Conservation (phyloP, 2,113 vertebrate genomes). For the Heterotilapia buettikoferi region DNA sequence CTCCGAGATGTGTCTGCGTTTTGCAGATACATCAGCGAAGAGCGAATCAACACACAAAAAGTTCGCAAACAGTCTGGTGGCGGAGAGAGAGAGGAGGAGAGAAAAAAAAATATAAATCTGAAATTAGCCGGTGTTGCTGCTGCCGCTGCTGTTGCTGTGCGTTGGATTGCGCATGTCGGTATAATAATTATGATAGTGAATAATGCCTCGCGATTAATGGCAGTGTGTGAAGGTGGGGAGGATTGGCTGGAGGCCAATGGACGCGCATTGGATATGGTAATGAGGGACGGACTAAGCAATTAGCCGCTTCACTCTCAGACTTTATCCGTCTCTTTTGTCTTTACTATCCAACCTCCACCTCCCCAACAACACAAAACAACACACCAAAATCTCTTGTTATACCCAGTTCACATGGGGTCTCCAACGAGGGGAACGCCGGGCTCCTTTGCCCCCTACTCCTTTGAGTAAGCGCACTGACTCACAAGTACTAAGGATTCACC, state of each 20-base stretch:
- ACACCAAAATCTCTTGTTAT: constrained; percentile 63
- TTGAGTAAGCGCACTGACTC: constrained; percentile 20
- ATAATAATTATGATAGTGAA: constrained; percentile 94
- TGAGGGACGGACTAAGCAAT: constrained; percentile 91
- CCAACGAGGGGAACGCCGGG: constrained; percentile 60
- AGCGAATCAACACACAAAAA: constrained; percentile 59
- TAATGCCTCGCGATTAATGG: constrained; percentile 92
- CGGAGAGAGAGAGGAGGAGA: background rate
- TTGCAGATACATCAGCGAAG: constrained; percentile 89
- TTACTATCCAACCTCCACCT: constrained; percentile 58
- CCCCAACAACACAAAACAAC: constrained; percentile 58
- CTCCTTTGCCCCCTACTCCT: background rate
- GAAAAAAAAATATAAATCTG: background rate
- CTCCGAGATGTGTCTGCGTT: constrained; percentile 80
- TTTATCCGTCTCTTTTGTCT: constrained; percentile 77
- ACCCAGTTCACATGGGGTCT: constrained; percentile 71
- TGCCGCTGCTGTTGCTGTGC: constrained; percentile 48
- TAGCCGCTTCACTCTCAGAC: constrained; percentile 82
- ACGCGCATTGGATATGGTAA: constrained; percentile 92
- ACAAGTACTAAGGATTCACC: constrained; percentile 39
- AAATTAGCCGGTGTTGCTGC: constrained; percentile 72
- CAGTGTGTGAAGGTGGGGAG: constrained; percentile 70
- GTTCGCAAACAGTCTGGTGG: constrained; percentile 71
- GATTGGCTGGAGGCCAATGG: constrained; percentile 86
- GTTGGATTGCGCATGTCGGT: constrained; percentile 87